These are phyloP conservation scores for Taenaris catops DNA, from an alignment of 2,888 invertebrate genomes.

Conservation along the genomic window DNA sequence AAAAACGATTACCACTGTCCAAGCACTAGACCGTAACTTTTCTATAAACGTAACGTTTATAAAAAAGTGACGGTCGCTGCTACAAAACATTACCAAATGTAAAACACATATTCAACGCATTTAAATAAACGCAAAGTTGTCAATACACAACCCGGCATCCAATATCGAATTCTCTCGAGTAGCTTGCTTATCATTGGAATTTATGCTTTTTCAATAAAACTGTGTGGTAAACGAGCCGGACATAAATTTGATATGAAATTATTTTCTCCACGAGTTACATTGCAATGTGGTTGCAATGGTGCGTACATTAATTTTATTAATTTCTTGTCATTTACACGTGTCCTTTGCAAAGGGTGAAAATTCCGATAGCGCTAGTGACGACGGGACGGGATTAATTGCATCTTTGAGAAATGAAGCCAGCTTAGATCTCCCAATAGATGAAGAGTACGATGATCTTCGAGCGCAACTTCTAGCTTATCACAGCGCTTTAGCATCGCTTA, in stretches of 20 bases:
- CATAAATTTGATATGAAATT: slow-evolving; percentile 29
- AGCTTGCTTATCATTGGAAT: slow-evolving; percentile 45
- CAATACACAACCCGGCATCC: slow-evolving; percentile 11
- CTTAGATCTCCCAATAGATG: slow-evolving; percentile 56
- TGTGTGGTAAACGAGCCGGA: slow-evolving; percentile 24
- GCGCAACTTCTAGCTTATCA: slow-evolving; percentile 64
- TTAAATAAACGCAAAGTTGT: slow-evolving; percentile 16
- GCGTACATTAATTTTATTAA: slow-evolving; percentile 33
- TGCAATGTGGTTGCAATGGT: slow-evolving; percentile 38
- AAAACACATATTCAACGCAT: slow-evolving; percentile 9
- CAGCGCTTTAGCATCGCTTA: slow-evolving; percentile 47
- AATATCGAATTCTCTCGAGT: slow-evolving; percentile 21
- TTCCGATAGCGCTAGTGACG: slow-evolving; percentile 28
- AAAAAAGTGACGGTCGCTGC: no score
- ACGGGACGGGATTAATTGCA: slow-evolving; percentile 37
- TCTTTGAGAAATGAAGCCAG: slow-evolving; percentile 50
- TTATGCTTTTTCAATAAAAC: slow-evolving; percentile 58
- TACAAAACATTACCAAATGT: slow-evolving; percentile 4
- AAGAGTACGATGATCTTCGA: slow-evolving; percentile 65
- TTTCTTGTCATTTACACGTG: slow-evolving; percentile 7
- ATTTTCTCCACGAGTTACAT: slow-evolving; percentile 23
- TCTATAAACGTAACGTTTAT: no score
- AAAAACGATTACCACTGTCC: no score
- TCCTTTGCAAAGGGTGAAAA: slow-evolving; percentile 8
- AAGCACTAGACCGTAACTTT: no score